phyloP scores from a whole-genome alignment of 1,140 invertebrate species.

The Magallana gigas region DNA sequence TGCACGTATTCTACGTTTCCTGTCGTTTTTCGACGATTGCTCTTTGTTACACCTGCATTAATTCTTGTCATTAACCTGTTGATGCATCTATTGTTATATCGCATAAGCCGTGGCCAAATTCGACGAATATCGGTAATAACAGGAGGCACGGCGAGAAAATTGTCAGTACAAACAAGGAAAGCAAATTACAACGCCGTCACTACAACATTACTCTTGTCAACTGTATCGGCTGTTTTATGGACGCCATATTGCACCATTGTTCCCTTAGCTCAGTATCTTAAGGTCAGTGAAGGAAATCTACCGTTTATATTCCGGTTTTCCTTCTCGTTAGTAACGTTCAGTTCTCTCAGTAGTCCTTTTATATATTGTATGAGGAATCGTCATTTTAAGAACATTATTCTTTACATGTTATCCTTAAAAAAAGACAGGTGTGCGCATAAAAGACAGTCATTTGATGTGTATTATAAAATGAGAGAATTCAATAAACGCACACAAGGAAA shows the following conservation, averaged over 20 bases:
- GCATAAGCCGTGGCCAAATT: background rate
- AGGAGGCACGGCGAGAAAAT: background rate
- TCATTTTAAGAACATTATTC: background rate
- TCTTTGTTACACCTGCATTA: background rate
- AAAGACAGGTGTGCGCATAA: background rate
- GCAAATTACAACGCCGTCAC: background rate
- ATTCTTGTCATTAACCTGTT: background rate
- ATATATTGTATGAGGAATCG: conserved; percentile 17
- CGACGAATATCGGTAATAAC: background rate
- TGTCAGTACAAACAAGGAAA: background rate
- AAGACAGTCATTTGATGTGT: background rate
- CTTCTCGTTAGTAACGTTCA: background rate
- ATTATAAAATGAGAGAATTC: no score
- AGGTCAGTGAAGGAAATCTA: background rate
- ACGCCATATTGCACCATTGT: background rate
- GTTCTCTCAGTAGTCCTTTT: background rate
- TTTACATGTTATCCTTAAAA: background rate
- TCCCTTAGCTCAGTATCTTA: background rate
- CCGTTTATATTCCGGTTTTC: background rate
- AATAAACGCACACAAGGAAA: no score
- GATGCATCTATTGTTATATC: background rate
- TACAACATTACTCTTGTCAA: background rate
- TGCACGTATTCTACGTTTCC: background rate
- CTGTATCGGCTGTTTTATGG: background rate
- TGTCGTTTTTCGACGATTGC: background rate